Percentiles rank a stretch among this genome's conserved stretches.
Evolutionary conservation across 1,140 invertebrate species (phyloP).

Genomic region (Ceratosolen solmsi): DNA sequence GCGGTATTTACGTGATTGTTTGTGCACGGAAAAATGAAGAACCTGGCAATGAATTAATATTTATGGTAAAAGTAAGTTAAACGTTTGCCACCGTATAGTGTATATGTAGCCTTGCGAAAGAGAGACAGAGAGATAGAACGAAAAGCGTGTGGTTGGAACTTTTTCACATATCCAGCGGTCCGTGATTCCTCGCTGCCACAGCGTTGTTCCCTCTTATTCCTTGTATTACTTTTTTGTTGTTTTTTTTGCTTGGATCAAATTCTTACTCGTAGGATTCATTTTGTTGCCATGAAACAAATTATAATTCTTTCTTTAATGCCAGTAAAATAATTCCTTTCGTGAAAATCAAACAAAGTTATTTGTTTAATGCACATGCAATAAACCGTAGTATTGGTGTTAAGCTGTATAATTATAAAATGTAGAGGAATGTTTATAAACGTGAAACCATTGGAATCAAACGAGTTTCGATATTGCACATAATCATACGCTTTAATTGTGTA

Average conservation of each 20-base stretch:
- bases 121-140: constrained; percentile 1
- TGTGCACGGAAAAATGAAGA: background rate
- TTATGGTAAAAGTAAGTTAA: background rate
- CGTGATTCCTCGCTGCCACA: background rate
- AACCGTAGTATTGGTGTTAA: background rate
- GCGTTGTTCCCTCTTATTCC: background rate
- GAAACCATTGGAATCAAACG: too few relatives aligned
- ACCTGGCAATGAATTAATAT: background rate
- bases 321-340: background rate
- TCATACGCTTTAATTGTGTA: too few relatives aligned
- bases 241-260: background rate
- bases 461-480: too few relatives aligned
- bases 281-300: background rate
- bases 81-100: background rate
- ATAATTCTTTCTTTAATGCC: background rate
- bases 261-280: background rate
- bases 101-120: background rate
- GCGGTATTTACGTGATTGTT: background rate
- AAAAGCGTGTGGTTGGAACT: background rate
- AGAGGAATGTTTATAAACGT: too few relatives aligned
- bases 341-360: background rate
- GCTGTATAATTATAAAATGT: too few relatives aligned
- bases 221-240: background rate
- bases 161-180: constrained; percentile 1
- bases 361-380: background rate